Percentiles rank a stretch among this genome's conserved stretches.
phyloP scores from a whole-genome alignment of 2,113 vertebrate species.

The Enhydra lutris region DNA sequence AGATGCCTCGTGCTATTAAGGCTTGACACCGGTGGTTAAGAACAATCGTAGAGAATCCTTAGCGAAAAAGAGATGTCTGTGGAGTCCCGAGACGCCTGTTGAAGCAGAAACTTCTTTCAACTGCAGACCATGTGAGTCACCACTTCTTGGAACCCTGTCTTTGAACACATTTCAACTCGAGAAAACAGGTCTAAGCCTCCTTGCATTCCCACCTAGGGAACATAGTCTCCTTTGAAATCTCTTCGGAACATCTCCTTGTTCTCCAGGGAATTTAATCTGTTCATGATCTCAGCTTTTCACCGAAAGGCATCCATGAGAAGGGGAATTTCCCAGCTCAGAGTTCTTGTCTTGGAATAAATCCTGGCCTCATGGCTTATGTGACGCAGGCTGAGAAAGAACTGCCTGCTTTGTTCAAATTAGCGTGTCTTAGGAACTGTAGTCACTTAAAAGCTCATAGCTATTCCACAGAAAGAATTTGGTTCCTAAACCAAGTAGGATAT shows the following conservation, averaged over 20 bases:
- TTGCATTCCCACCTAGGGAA: not conserved
- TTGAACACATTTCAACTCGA: not conserved
- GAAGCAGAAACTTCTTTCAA: not conserved
- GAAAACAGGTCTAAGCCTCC: not conserved
- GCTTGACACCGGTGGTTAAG: too few relatives aligned
- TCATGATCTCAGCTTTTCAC: not conserved
- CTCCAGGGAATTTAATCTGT: not conserved
- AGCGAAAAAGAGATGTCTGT: too few relatives aligned
- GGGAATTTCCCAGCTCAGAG: not conserved
- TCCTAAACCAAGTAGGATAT: not conserved
- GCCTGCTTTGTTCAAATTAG: not conserved
- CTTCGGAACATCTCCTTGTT: not conserved
- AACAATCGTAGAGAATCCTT: not conserved
- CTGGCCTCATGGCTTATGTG: not conserved
- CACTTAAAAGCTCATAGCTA: not conserved
- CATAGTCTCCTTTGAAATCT: not conserved
- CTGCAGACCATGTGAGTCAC: accelerated
- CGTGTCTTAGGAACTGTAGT: not conserved
- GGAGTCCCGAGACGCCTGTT: not conserved
- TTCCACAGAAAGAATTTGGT: not conserved
- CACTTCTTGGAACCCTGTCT: not conserved
- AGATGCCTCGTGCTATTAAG: not conserved
- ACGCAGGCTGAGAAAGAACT: not conserved
- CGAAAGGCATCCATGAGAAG: not conserved
- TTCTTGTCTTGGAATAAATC: not conserved